These are phyloP conservation scores for Aplysia californica DNA, from an alignment of 1,140 invertebrate genomes.

Conservation along the genomic window DNA sequence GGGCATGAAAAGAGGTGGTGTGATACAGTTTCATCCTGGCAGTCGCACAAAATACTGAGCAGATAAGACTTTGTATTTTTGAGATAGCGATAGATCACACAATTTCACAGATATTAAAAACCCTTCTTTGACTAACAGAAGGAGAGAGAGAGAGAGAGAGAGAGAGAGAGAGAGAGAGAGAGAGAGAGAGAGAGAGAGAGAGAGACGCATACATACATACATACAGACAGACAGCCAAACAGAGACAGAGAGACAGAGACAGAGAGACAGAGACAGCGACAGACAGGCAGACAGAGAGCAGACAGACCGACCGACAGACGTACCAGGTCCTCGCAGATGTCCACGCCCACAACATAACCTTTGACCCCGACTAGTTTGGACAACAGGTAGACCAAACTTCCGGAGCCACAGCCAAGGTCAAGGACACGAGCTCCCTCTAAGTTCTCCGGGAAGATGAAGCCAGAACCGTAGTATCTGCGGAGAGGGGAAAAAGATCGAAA, in stretches of 20 bases:
- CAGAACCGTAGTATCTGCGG: conserved; percentile 48
- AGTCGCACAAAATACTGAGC: too few relatives aligned
- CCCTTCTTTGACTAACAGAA: too few relatives aligned
- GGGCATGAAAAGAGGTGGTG: too few relatives aligned
- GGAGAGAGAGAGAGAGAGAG: neutral
- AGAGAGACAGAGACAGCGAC: neutral
- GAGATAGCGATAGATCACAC: too few relatives aligned
- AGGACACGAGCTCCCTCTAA: conserved; percentile 38
- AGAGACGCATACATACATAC: neutral
- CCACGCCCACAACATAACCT: conserved; percentile 47
- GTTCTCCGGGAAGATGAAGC: conserved; percentile 43
- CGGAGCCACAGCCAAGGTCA: conserved; percentile 50
- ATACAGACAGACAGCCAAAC: too few relatives aligned
- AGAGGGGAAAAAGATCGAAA: neutral
- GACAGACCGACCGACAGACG: neutral
- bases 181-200: neutral
- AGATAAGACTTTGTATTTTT: too few relatives aligned
- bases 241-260: neutral
- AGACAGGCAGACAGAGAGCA: too few relatives aligned
- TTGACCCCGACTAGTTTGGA: conserved; percentile 48
- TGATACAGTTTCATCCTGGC: too few relatives aligned
- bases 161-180: neutral
- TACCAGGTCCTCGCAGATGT: conserved; percentile 44
- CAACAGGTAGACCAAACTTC: conserved; percentile 45
- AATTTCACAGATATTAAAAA: too few relatives aligned